Base-by-base conservation (phyloP, 92 coral and sea anemone species). In the Phymanthus crucifer region DNA sequence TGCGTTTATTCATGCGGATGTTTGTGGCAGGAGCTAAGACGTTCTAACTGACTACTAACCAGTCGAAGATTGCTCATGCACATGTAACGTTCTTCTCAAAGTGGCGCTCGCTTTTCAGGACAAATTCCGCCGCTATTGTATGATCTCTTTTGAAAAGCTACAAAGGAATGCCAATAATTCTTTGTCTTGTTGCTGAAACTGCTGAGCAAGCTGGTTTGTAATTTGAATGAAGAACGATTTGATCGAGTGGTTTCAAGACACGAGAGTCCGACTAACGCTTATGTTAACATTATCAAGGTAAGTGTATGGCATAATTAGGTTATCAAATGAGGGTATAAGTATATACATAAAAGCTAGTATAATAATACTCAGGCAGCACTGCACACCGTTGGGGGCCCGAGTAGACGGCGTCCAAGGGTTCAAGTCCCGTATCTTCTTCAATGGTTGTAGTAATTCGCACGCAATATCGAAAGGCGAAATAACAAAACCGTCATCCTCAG, bases 191-290 rank as follows among this genome's bases (percentile, higher is more conserved):
- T 37, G 34, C 34, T 33, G 70, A 35, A 77, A 58, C 37, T 77
- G 81, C 81, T 77, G 81, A 77, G 81, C 81, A 32, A 77, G 81
- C 72, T 33, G 40, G 43, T 52, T 77, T 77, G 35, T 14, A 10
- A 2, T 40, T 71, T 71, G 75, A 71, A 71, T 36, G 75, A 71
- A 40, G 50, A 11, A 32, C 57, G 38, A 24, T 56, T 77, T 43
- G 34, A 12, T 26, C 29, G 26, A 17, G 11, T 61, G 68, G 64
- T 61, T 61, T 61, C 33, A 24, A 24, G 34, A 3, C 33, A 43
- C 27, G 68, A 61, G 13, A 34, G 34, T 29, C 29, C 68, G 68
- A 8, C 18, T 27, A 61, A 24, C 68, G 36, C 68, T 61, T 24
- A 26, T 21, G 11, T 29, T 29, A 61, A 37, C 45, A 33, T 11